phyloP scores from a whole-genome alignment of 2,113 vertebrate genomes.

The Tympanuchus pallidicinctus region DNA sequence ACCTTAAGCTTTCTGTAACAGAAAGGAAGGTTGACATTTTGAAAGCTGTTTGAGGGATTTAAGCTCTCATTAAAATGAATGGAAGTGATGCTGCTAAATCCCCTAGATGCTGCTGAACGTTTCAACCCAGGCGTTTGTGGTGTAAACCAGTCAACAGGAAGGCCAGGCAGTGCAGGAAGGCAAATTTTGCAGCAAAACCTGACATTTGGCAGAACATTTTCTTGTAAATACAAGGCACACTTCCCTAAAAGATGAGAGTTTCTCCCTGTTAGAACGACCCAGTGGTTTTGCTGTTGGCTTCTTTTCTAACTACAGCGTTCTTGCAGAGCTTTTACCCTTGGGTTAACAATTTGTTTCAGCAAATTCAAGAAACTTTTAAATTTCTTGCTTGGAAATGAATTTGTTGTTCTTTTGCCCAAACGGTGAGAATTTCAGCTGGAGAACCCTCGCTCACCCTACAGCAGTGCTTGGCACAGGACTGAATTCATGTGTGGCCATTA shows the following conservation, averaged over 20 bases:
- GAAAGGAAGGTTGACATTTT: neutral
- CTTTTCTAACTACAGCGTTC: neutral
- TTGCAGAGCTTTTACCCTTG: neutral
- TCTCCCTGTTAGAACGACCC: neutral
- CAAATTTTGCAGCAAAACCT: neutral
- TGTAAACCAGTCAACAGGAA: neutral
- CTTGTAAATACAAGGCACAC: neutral
- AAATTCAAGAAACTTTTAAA: neutral
- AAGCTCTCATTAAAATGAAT: neutral
- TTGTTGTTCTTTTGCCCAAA: neutral
- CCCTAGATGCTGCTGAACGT: neutral
- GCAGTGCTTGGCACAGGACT: neutral
- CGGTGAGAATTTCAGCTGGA: neutral
- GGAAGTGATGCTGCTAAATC: neutral
- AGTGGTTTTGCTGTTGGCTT: neutral
- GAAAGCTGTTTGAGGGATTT: neutral
- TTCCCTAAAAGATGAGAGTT: neutral
- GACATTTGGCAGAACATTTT: neutral
- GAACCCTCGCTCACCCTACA: neutral
- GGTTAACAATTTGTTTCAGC: neutral
- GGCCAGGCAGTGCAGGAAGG: neutral
- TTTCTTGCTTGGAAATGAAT: neutral
- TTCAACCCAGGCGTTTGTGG: neutral
- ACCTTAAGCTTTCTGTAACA: neutral
- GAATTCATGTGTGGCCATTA: neutral